phyloP scores from a whole-genome alignment of 2,113 vertebrate species.

The Apodemus sylvaticus region DNA sequence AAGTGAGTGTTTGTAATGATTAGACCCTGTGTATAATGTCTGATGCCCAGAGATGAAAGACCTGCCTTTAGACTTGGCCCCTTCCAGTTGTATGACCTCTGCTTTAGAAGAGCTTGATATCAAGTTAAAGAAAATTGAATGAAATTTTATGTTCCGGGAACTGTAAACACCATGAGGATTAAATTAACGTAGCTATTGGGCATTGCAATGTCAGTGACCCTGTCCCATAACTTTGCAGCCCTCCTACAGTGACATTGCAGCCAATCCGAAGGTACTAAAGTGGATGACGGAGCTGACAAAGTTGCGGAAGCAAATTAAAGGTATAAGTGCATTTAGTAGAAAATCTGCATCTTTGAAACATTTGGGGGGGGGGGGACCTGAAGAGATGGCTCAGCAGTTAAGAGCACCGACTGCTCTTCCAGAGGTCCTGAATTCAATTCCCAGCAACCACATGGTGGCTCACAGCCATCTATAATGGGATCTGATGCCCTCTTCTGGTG shows the following conservation, averaged over 20 bases:
- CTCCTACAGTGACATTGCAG: constrained; percentile 96
- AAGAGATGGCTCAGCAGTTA: too few relatives aligned
- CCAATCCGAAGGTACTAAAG: constrained; percentile 97
- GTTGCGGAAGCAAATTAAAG: constrained; percentile 97
- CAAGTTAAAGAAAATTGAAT: background rate
- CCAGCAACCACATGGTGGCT: too few relatives aligned
- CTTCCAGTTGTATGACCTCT: background rate
- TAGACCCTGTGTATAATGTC: background rate
- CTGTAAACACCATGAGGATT: background rate
- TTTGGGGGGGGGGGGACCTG: background rate
- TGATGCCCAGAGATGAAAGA: constrained; percentile 7
- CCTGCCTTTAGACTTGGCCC: background rate
- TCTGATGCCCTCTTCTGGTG: too few relatives aligned
- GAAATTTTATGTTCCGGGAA: constrained; percentile 25
- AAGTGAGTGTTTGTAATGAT: background rate
- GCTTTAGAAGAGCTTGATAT: background rate
- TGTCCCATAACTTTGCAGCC: constrained; percentile 86
- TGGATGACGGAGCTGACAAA: constrained; percentile 99
- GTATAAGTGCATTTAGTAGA: constrained; percentile 81
- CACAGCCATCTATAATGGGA: too few relatives aligned
- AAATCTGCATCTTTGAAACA: constrained; percentile 27
- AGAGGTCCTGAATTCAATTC: too few relatives aligned
- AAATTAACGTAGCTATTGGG: constrained; percentile 7
- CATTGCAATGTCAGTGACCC: constrained; percentile 36
- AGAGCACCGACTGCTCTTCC: too few relatives aligned